These are phyloP conservation scores for Erebia epiphron DNA, from an alignment of 2,888 invertebrate species.

Conservation along the genomic window DNA sequence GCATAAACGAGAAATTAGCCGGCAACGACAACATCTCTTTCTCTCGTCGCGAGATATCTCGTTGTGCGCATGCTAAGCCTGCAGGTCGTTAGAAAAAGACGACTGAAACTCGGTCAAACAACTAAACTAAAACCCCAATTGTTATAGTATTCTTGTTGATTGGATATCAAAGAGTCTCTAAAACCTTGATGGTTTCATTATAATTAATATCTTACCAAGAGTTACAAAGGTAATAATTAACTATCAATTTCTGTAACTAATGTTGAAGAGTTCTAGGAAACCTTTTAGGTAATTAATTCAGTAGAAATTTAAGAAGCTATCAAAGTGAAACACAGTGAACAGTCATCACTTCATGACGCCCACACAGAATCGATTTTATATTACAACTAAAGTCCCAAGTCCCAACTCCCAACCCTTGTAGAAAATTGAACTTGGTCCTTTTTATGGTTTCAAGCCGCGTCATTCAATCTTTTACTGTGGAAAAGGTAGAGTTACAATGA, in stretches of 20 bases:
- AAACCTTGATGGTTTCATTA: too few relatives aligned
- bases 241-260: background rate
- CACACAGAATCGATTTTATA: constrained; percentile 26
- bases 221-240: background rate
- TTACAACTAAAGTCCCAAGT: constrained; percentile 22
- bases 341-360: background rate
- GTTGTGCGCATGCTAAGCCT: too few relatives aligned
- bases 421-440: constrained; percentile 30
- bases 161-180: too few relatives aligned
- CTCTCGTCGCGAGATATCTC: too few relatives aligned
- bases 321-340: background rate
- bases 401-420: constrained; percentile 31
- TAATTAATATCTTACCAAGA: too few relatives aligned
- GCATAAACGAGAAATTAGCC: too few relatives aligned
- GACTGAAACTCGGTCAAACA: too few relatives aligned
- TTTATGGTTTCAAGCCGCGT: constrained; percentile 41
- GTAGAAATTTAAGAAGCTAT: background rate
- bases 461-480: constrained; percentile 31
- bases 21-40: too few relatives aligned
- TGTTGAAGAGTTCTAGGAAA: background rate
- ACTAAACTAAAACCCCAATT: too few relatives aligned
- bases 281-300: background rate
- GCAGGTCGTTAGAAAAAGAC: too few relatives aligned
- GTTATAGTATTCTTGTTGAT: too few relatives aligned
- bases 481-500: constrained; percentile 18